phyloP scores from a whole-genome alignment of 2,797 vertebrate genomes.

The Sarcoramphus papa region DNA sequence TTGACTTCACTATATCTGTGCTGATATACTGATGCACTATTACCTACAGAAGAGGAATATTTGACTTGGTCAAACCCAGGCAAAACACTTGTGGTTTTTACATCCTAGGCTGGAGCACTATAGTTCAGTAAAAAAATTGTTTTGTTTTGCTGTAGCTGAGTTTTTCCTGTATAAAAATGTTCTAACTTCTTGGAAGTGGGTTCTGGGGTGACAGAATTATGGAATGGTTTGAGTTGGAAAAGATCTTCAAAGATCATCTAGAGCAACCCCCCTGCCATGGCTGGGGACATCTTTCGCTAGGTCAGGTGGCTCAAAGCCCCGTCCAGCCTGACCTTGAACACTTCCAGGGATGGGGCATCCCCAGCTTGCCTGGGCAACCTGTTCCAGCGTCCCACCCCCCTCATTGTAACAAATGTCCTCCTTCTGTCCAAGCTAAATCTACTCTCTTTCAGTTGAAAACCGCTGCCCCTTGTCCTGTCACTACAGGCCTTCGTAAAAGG shows the following conservation, averaged over 20 bases:
- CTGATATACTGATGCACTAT: not conserved
- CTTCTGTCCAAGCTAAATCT: not conserved
- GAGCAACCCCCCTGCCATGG: no score
- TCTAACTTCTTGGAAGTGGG: not conserved
- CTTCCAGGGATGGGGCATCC: not conserved
- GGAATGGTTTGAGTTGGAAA: not conserved
- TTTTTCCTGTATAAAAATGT: not conserved
- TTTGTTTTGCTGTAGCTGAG: not conserved
- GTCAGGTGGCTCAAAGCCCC: not conserved
- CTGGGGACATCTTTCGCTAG: no score
- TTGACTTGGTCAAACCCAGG: not conserved
- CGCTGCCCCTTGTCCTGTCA: not conserved
- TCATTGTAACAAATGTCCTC: fast-evolving
- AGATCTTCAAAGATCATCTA: not conserved
- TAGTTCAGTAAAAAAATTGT: not conserved
- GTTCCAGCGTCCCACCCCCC: not conserved
- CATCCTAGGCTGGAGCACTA: not conserved
- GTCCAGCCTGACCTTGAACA: not conserved
- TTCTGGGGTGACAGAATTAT: not conserved
- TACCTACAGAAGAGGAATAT: not conserved
- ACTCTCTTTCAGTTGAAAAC: not conserved
- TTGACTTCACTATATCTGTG: not conserved
- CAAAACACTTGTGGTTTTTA: not conserved
- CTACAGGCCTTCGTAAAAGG: not conserved
- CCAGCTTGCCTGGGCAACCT: not conserved